Evolutionary conservation across 1,140 invertebrate species (phyloP), one percentile per base, ranked within the genome.

Genomic region (Venustaconcha ellipsiformis): DNA sequence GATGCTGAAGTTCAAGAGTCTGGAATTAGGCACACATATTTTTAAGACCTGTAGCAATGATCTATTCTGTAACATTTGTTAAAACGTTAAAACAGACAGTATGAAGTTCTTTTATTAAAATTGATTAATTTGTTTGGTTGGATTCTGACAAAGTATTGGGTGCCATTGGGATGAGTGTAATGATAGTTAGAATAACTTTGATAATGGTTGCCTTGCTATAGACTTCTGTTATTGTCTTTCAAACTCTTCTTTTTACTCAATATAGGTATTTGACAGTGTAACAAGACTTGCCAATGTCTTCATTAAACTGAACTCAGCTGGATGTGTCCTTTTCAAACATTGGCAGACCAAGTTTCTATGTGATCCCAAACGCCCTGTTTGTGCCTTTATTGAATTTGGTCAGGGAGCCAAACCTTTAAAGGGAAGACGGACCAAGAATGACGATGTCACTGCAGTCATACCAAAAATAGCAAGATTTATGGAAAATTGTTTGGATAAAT

Each of bases 401-500:
- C 57, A 74, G 48, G 77, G 68, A 12, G 73, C 72, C 30, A 57
- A 76, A 37, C 37, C 37, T 2, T 37, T 37, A 15, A 20, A 77
- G 70, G 75, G 75, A 26, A 14, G 64, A 57, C 2, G 57, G n/a
- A 60, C 75, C 56, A 15, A 60, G 3, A 2, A 3, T 13, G 75
- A 77, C 60, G 75, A 71, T 18, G 57, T 77, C n/a, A 18, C 72
- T 37, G 57, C 62, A 14, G 57, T 77, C 18, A 60, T 88, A 30
- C 73, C 79, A 17, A 67, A 80, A 26, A 37, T 88, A 56, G 82
- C 83, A 37, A 82, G 81, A 23, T 86, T 88, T 66, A 78, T 89
- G 78, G 84, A 88, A 58, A 70, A 78, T 14, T 89, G 86, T 70
- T 81, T 78, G 48, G 64, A 78, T 30, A 80, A 85, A n/a, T 89